Evolutionary conservation across 2,113 vertebrate genomes (phyloP), one percentile per base, ranked within the genome.

Genomic region (Vulpes ferrilata): DNA sequence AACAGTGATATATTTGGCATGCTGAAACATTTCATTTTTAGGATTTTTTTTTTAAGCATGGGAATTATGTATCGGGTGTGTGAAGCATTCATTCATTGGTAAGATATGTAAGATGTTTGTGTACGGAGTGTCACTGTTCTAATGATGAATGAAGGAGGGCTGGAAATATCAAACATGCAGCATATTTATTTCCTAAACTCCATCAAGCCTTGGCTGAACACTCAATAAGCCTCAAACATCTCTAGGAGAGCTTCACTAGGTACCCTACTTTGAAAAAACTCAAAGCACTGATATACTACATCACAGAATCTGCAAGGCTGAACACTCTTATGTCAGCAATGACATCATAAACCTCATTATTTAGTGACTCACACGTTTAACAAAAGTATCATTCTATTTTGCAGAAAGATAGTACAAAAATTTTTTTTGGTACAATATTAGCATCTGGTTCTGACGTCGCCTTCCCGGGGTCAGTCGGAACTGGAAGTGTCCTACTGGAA

Each of bases 81-180:
- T 1, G 79, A 79, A 97, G 62, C 80, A 96, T 91, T 92, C 95
- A 92, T 96, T 89, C 95, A 86, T 59, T 97, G 90, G 96, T 79
- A 95, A 98, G 90, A 85, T 88, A 88, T 94, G 96, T 79, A 95
- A 98, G 90, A 85, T 88, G 89, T 94, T 97, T 98, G 84, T 95
- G 97, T 96, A 80, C 86, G 98, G 80, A 97, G 78, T 51, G 59
- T 98, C 90, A 88, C 91, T 48, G 95, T 85, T 86, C 91, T 87
- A 96, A 94, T 2, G 87, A 90, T 64, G 96, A 98, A 95, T 64
- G 90, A 67, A 67, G 12, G 79, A 96, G n/a, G 85, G 71, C 97
- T 95, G 90, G 88, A 97, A 98, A 92, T 82, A 96, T 23, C 95
- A 89, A n/a, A 93, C 92, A 80, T 48, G 71, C 19, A 86, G 86